A percentile compares a stretch with the other conserved stretches of the same genome.
Evolutionary conservation across 2,888 invertebrate genomes (phyloP).

Genomic region (Mythimna lalbum): DNA sequence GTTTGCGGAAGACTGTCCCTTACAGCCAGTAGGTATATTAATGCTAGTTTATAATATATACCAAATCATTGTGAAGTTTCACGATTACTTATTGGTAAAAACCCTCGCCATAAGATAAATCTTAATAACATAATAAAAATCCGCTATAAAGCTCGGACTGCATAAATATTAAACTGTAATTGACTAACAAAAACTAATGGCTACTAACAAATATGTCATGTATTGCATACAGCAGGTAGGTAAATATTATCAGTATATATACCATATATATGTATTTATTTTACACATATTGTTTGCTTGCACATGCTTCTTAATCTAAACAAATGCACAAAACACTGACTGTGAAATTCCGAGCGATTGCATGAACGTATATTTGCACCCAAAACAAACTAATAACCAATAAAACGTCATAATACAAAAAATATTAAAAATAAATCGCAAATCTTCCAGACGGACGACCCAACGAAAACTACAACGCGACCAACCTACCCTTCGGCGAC

Average conservation of each 20-base stretch:
- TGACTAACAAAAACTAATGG: constrained; percentile 42
- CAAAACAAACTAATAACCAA: constrained; percentile 36
- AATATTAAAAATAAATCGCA: background rate
- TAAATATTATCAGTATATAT: constrained; percentile 1
- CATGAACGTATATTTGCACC: constrained; percentile 28
- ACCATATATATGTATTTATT: background rate
- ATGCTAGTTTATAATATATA: too few relatives aligned
- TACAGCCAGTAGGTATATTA: too few relatives aligned
- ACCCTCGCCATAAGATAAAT: constrained; percentile 27
- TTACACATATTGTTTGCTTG: constrained; percentile 8
- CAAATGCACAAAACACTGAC: constrained; percentile 35
- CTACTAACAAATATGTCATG: constrained; percentile 15
- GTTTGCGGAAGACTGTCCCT: too few relatives aligned
- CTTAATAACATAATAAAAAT: constrained; percentile 20
- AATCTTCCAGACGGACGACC: constrained; percentile 83
- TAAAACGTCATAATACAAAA: background rate
- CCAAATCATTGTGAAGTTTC: background rate
- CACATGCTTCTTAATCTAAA: constrained; percentile 34
- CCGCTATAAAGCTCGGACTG: constrained; percentile 10
- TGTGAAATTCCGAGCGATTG: constrained; percentile 15
- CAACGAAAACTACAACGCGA: constrained; percentile 90
- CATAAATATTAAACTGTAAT: background rate
- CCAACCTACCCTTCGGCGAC: constrained; percentile 89
- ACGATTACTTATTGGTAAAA: constrained; percentile 9
- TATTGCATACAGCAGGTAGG: constrained; percentile 2